These are phyloP conservation scores for Drosophila birchii DNA, from an alignment of 2,888 invertebrate genomes.

Conservation along the genomic window DNA sequence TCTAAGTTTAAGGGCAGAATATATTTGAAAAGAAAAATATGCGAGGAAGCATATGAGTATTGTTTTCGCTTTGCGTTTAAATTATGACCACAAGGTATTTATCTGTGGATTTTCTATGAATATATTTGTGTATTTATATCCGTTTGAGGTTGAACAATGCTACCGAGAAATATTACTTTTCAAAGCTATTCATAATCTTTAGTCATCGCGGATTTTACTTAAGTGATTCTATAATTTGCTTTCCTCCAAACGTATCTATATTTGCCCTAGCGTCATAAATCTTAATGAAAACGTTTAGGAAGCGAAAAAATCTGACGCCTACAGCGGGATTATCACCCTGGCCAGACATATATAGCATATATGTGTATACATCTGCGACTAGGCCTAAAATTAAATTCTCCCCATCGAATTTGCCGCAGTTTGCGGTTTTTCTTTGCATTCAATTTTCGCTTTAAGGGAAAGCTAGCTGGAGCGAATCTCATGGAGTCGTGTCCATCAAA, in stretches of 20 bases:
- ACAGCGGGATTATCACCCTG: conserved; percentile 47
- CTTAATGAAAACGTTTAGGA: conserved; percentile 42
- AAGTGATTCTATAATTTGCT: conserved; percentile 59
- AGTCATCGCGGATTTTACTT: conserved; percentile 40
- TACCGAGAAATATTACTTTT: conserved; percentile 22
- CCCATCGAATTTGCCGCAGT: conserved; percentile 6
- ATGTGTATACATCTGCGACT: not conserved
- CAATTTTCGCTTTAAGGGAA: conserved; percentile 14
- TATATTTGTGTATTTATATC: conserved; percentile 1
- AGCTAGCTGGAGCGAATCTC: conserved; percentile 8
- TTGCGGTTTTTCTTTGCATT: conserved; percentile 8
- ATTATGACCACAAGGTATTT: conserved; percentile 14
- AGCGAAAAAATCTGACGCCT: conserved; percentile 35
- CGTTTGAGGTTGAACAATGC: conserved; percentile 19
- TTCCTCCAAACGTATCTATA: conserved; percentile 4
- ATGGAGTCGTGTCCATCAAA: conserved; percentile 25
- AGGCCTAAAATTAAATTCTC: conserved; percentile 43
- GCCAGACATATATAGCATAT: conserved; percentile 4
- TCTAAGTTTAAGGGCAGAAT: not conserved
- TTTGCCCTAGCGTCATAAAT: conserved; percentile 36
- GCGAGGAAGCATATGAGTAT: not conserved
- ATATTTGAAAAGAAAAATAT: not conserved
- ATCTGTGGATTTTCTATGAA: not conserved
- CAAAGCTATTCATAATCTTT: conserved; percentile 61
- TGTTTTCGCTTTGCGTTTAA: not conserved